Evolutionary conservation across 1,140 invertebrate genomes (phyloP).

Genomic region (Brachionus calyciflorus): DNA sequence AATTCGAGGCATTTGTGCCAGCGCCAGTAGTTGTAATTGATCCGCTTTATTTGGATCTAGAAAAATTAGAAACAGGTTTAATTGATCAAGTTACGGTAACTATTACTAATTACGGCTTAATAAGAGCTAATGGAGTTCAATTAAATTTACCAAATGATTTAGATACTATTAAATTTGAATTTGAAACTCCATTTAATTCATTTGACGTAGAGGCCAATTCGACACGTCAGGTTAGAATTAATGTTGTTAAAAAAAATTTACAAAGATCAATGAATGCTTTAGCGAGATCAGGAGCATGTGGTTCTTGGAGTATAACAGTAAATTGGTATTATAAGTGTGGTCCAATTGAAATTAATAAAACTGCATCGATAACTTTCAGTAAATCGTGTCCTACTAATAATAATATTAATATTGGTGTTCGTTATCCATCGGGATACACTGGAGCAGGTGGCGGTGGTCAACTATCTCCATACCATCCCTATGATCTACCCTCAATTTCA

Average conservation of each 20-base stretch:
- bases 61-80: conserved; percentile 47
- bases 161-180: conserved; percentile 48
- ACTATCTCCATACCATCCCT: too few relatives aligned
- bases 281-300: too few relatives aligned
- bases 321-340: too few relatives aligned
- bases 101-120: conserved; percentile 51
- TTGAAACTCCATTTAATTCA: not conserved
- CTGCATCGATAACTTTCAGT: too few relatives aligned
- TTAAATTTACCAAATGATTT: conserved; percentile 49
- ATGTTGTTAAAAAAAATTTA: not conserved
- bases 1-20: conserved; percentile 49
- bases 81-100: conserved; percentile 47
- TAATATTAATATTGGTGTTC: too few relatives aligned
- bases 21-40: conserved; percentile 48
- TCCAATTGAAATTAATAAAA: too few relatives aligned
- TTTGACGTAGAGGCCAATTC: not conserved
- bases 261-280: too few relatives aligned
- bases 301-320: too few relatives aligned
- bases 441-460: too few relatives aligned
- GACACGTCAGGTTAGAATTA: not conserved
- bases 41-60: conserved; percentile 48
- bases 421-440: too few relatives aligned
- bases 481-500: too few relatives aligned
- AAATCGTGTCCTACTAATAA: too few relatives aligned
- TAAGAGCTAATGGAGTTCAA: conserved; percentile 49